phyloP scores from a whole-genome alignment of 2,888 invertebrate genomes.

The Heliconius ethilla region DNA sequence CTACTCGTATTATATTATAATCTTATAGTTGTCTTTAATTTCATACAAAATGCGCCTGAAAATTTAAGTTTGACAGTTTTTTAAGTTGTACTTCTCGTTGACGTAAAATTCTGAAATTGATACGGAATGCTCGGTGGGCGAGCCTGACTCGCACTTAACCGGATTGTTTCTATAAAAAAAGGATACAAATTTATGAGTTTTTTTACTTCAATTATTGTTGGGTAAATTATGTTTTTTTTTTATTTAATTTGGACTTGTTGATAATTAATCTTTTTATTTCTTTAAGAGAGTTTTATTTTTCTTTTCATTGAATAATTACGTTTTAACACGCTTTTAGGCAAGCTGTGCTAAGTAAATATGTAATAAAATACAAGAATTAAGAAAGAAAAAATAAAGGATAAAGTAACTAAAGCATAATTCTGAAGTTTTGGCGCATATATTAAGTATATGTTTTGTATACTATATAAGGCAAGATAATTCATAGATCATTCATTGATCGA shows the following conservation, averaged over 20 bases:
- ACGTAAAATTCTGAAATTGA: not conserved
- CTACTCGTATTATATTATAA: too few relatives aligned
- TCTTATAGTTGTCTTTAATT: too few relatives aligned
- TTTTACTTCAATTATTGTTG: not conserved
- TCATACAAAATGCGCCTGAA: too few relatives aligned
- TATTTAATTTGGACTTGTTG: not conserved
- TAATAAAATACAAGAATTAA: too few relatives aligned
- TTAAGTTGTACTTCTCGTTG: not conserved
- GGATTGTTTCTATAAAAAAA: not conserved
- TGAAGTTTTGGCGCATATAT: not conserved
- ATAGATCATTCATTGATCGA: slow-evolving; percentile 56
- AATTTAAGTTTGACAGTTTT: not conserved
- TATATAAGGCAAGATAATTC: slow-evolving; percentile 7
- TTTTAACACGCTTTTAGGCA: not conserved
- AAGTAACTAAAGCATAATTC: not conserved
- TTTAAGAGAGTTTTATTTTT: not conserved
- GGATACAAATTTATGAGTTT: not conserved
- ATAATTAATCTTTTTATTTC: not conserved
- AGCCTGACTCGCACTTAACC: not conserved
- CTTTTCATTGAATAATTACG: not conserved
- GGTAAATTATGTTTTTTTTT: not conserved
- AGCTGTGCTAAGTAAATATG: too few relatives aligned
- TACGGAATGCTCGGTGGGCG: not conserved
- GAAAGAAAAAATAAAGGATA: too few relatives aligned
- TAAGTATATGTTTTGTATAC: not conserved